A percentile compares a stretch with the other conserved stretches of the same genome.
These are phyloP conservation scores for Gymnodraco acuticeps DNA, from an alignment of 2,797 vertebrate genomes.

Conservation along the genomic window DNA sequence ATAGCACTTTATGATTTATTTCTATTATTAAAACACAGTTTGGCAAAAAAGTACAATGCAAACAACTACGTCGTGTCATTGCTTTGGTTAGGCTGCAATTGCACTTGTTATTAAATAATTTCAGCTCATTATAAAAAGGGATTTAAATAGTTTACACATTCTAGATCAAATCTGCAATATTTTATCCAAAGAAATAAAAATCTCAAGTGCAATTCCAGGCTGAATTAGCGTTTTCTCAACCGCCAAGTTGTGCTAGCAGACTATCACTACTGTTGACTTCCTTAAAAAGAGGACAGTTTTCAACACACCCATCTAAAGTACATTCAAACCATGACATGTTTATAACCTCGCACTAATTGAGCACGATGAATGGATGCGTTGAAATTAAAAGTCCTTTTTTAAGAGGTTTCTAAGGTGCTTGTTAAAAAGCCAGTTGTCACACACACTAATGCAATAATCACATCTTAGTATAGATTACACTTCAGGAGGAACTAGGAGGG, in stretches of 20 bases:
- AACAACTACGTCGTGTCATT: slow-evolving; percentile 28
- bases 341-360: neutral
- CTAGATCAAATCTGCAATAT: neutral
- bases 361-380: slow-evolving; percentile 24
- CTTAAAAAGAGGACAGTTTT: slow-evolving; percentile 60
- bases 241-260: slow-evolving; percentile 15
- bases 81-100: slow-evolving; percentile 65
- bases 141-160: slow-evolving; percentile 1
- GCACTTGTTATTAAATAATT: slow-evolving; percentile 55
- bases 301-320: slow-evolving; percentile 43
- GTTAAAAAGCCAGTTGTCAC: slow-evolving; percentile 53
- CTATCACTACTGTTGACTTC: slow-evolving; percentile 46
- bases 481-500: slow-evolving; percentile 5
- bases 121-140: neutral
- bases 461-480: slow-evolving; percentile 28
- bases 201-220: slow-evolving; percentile 77
- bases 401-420: slow-evolving; percentile 49
- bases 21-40: slow-evolving; percentile 11
- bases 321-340: neutral
- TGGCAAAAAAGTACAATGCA: slow-evolving; percentile 34
- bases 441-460: slow-evolving; percentile 59
- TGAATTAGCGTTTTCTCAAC: slow-evolving; percentile 44
- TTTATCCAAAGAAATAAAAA: neutral
- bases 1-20: neutral
- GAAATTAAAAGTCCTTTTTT: slow-evolving; percentile 48